phyloP scores from a whole-genome alignment of 2,888 invertebrate species.

The Tanypteryx hageni region DNA sequence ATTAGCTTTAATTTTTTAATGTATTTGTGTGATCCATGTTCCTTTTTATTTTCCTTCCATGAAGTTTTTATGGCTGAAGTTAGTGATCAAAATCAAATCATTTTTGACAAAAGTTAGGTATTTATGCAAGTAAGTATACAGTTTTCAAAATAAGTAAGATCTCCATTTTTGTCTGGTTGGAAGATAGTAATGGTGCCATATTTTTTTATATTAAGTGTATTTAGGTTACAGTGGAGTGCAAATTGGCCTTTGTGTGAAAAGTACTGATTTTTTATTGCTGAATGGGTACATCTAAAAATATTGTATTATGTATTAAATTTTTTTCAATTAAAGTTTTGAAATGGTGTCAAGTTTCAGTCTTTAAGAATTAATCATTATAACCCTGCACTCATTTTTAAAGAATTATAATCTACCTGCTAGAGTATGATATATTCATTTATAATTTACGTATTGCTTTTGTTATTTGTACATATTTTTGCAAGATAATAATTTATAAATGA shows the following conservation, averaged over 20 bases:
- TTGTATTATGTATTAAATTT: not conserved
- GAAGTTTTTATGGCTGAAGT: not conserved
- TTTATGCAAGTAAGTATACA: not conserved
- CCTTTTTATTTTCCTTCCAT: not conserved
- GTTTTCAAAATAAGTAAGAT: slow-evolving; percentile 10
- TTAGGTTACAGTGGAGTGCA: slow-evolving; percentile 20
- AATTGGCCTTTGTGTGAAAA: slow-evolving; percentile 28
- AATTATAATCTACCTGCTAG: too few relatives aligned
- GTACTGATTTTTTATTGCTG: slow-evolving; percentile 42
- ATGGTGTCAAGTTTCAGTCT: slow-evolving; percentile 14
- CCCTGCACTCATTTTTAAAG: too few relatives aligned
- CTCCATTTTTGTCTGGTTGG: not conserved
- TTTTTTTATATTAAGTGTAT: slow-evolving; percentile 16
- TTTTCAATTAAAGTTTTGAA: slow-evolving; percentile 50
- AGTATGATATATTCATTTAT: too few relatives aligned
- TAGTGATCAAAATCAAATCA: slow-evolving; percentile 9
- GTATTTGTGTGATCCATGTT: not conserved
- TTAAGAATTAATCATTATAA: too few relatives aligned
- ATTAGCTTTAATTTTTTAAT: slow-evolving; percentile 5
- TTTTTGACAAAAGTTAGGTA: not conserved
- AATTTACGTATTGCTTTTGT: too few relatives aligned
- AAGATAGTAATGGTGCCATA: slow-evolving; percentile 48
- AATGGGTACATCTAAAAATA: not conserved
- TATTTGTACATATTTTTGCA: too few relatives aligned
- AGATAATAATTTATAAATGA: too few relatives aligned